These are phyloP conservation scores for Decapterus maruadsi DNA, from an alignment of 2,797 vertebrate genomes.

Conservation along the genomic window DNA sequence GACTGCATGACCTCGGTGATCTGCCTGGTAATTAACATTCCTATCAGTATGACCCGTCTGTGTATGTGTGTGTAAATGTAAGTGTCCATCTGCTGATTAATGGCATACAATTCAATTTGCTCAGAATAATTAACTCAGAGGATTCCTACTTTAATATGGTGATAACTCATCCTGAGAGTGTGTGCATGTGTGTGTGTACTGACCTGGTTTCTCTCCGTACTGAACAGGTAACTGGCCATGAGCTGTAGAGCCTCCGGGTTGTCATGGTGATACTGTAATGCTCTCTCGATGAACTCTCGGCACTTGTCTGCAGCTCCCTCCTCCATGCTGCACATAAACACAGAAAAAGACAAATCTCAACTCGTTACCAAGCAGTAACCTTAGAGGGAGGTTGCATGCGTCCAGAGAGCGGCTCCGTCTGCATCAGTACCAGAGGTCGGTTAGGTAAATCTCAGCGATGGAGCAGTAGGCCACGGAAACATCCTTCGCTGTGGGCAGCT, in stretches of 20 bases:
- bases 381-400: conserved; percentile 6
- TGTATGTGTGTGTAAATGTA: conserved; percentile 67
- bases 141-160: conserved; percentile 76
- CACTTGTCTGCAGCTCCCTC: conserved; percentile 87
- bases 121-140: conserved; percentile 82
- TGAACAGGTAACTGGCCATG: conserved; percentile 92
- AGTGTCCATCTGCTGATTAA: conserved; percentile 81
- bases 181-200: conserved; percentile 44
- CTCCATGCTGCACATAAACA: conserved; percentile 82
- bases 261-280: conserved; percentile 84
- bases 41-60: conserved; percentile 64
- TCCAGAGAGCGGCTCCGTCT: conserved; percentile 14
- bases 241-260: conserved; percentile 89
- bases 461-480: conserved; percentile 88
- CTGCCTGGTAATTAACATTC: conserved; percentile 71
- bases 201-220: conserved; percentile 87
- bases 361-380: conserved; percentile 22
- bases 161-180: conserved; percentile 70
- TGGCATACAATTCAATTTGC: conserved; percentile 80
- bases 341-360: conserved; percentile 35
- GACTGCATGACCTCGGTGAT: conserved; percentile 68
- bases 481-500: conserved; percentile 80
- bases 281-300: conserved; percentile 85
- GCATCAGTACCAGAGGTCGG: conserved; percentile 88
- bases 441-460: conserved; percentile 89